Evolutionary conservation across 2,113 vertebrate genomes (phyloP).

Genomic region (Forbesichthys agassizii): DNA sequence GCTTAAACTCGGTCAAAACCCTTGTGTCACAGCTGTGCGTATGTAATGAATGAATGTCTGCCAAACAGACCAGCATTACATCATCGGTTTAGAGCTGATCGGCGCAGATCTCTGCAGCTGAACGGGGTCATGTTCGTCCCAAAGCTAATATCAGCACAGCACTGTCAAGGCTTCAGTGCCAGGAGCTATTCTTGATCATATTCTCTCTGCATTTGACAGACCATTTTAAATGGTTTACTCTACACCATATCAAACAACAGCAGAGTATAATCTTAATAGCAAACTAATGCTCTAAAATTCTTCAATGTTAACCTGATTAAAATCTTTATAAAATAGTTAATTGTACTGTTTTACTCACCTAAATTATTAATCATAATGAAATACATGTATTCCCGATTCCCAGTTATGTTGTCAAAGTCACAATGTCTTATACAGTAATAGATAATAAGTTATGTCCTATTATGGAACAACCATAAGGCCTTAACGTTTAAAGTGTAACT

Average conservation of each 20-base stretch:
- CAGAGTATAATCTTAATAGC: too few species aligned
- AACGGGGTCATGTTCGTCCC: slow-evolving; percentile 1
- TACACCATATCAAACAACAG: not conserved
- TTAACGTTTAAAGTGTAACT: too few species aligned
- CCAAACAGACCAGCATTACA: slow-evolving; percentile 24
- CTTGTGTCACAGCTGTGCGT: slow-evolving; percentile 40
- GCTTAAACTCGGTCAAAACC: slow-evolving; percentile 1
- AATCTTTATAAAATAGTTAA: not conserved
- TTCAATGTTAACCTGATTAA: not conserved
- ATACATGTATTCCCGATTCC: slow-evolving; percentile 2
- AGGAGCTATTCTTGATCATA: slow-evolving; percentile 24
- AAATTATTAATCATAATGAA: slow-evolving; percentile 24
- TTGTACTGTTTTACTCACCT: not conserved
- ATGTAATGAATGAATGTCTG: slow-evolving; percentile 12
- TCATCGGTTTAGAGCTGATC: slow-evolving; percentile 23
- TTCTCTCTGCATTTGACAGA: not conserved
- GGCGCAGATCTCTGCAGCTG: not conserved
- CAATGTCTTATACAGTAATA: not conserved
- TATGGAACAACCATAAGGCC: not conserved
- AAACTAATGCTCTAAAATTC: too few species aligned
- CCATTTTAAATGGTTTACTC: slow-evolving; percentile 10
- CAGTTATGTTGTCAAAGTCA: slow-evolving; percentile 3
- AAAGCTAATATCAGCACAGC: slow-evolving; percentile 20
- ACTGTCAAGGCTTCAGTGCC: not conserved
- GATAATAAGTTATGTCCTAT: not conserved